These are phyloP conservation scores for Pollenia griseotomentosa DNA, from an alignment of 2,888 invertebrate species.

Conservation along the genomic window DNA sequence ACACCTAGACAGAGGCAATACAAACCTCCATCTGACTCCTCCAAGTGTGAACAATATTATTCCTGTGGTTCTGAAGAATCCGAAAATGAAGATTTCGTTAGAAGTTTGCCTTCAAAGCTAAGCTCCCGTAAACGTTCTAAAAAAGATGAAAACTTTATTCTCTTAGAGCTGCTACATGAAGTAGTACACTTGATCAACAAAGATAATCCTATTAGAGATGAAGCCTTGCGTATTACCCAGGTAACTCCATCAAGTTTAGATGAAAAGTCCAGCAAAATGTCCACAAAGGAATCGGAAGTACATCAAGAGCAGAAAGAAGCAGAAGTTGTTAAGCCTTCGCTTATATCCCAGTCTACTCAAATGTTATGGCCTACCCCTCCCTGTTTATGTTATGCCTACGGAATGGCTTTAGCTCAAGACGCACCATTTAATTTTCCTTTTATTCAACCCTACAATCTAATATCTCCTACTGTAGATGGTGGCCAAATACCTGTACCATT, in stretches of 20 bases:
- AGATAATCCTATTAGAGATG: constrained; percentile 20
- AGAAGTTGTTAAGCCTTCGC: not conserved
- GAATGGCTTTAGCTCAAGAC: not conserved
- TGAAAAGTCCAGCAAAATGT: not conserved
- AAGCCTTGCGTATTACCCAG: not conserved
- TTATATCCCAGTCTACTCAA: not conserved
- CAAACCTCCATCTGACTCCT: not conserved
- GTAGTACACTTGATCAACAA: constrained; percentile 70
- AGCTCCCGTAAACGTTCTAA: not conserved
- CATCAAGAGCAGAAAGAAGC: not conserved
- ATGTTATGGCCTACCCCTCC: not conserved
- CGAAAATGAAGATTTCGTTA: not conserved
- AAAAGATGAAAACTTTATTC: constrained; percentile 30
- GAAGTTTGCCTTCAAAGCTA: too few relatives aligned
- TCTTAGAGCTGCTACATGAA: constrained; percentile 71
- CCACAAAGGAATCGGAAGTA: not conserved
- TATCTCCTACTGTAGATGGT: not conserved
- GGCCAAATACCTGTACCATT: not conserved
- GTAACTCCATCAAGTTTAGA: not conserved
- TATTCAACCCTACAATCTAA: constrained; percentile 20
- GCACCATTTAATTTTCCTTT: constrained; percentile 1
- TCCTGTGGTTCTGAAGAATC: constrained; percentile 65
- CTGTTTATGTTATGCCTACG: constrained; percentile 25
- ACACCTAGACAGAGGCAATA: not conserved
- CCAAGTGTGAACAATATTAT: constrained; percentile 48